phyloP scores from a whole-genome alignment of 2,888 invertebrate species.

The Apocheima hispidaria region DNA sequence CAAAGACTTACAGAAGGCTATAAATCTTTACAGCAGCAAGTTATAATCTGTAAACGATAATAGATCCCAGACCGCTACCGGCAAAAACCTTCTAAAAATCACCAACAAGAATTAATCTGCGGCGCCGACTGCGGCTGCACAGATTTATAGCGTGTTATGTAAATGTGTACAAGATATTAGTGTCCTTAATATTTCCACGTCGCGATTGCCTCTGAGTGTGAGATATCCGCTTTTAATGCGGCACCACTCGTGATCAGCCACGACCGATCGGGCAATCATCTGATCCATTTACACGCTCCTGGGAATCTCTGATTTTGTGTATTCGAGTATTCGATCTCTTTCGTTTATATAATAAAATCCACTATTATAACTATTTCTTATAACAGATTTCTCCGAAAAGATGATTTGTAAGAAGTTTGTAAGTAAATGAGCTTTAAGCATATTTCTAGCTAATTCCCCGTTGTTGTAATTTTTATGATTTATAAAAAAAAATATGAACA shows the following conservation, averaged over 20 bases:
- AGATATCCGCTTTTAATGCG: conserved; percentile 69
- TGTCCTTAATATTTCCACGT: conserved; percentile 83
- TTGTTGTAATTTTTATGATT: too few species aligned
- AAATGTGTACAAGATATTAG: conserved; percentile 83
- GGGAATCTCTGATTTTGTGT: conserved; percentile 33
- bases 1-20: conserved; percentile 11
- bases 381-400: too few species aligned
- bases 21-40: conserved; percentile 30
- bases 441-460: too few species aligned
- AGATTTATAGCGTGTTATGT: conserved; percentile 83
- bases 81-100: conserved; percentile 34
- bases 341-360: not conserved
- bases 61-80: conserved; percentile 34
- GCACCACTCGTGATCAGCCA: conserved; percentile 60
- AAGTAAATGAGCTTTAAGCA: too few species aligned
- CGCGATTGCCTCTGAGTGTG: conserved; percentile 77
- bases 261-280: conserved; percentile 67
- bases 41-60: conserved; percentile 32
- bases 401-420: too few species aligned
- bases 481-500: too few species aligned
- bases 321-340: not conserved
- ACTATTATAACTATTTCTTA: too few species aligned
- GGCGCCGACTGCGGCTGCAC: conserved; percentile 67
- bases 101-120: conserved; percentile 76
- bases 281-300: conserved; percentile 67